A percentile compares a stretch with the other conserved stretches of the same genome.
Evolutionary conservation across 2,113 vertebrate genomes (phyloP).

Genomic region (Nothoprocta pentlandii): DNA sequence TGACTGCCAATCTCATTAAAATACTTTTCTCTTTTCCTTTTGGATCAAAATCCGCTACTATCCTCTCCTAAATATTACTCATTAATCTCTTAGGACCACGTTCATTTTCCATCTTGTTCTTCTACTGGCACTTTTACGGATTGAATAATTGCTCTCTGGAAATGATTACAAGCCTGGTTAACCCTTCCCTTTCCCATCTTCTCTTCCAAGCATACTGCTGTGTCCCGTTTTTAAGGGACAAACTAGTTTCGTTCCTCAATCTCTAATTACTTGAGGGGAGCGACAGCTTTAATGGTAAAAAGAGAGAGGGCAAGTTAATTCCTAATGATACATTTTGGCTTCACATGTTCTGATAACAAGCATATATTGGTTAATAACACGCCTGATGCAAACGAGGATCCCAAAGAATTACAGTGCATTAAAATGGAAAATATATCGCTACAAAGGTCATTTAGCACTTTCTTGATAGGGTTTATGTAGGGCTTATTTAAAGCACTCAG

Average conservation of each 20-base stretch:
- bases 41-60: constrained; percentile 15
- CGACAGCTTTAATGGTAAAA: background rate
- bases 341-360: background rate
- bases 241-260: background rate
- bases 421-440: background rate
- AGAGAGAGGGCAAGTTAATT: background rate
- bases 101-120: constrained; percentile 58
- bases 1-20: constrained; percentile 13
- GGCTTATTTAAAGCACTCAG: background rate
- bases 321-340: background rate
- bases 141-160: constrained; percentile 55
- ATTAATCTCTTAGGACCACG: constrained; percentile 41
- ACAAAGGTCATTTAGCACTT: background rate
- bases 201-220: background rate
- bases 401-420: background rate
- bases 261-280: background rate
- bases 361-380: background rate
- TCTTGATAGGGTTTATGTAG: background rate
- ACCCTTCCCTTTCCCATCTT: constrained; percentile 45
- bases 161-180: constrained; percentile 52
- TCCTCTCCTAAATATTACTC: constrained; percentile 61
- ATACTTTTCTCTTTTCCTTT: constrained; percentile 30
- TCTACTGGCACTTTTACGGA: constrained; percentile 49
- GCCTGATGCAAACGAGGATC: background rate
- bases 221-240: background rate